phyloP scores from a whole-genome alignment of 2,113 vertebrate species.

The Conger conger region DNA sequence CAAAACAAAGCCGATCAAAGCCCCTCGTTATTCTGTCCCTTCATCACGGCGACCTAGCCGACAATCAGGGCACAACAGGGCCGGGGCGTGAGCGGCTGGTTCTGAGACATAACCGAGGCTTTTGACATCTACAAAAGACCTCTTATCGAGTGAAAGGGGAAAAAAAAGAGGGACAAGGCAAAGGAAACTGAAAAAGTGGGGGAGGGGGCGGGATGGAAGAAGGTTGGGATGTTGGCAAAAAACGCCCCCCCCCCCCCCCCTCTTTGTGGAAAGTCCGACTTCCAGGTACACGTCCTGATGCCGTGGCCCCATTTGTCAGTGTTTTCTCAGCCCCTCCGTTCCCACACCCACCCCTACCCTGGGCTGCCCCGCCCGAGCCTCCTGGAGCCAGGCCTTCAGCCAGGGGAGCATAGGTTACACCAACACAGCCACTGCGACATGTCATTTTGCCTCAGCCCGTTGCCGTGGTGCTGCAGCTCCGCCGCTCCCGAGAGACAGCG shows the following conservation, averaged over 20 bases:
- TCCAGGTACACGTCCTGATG: slow-evolving; percentile 2
- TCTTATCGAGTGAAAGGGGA: slow-evolving; percentile 65
- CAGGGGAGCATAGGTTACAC: slow-evolving; percentile 72
- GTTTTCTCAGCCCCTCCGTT: neutral
- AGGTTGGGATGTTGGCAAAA: slow-evolving; percentile 20
- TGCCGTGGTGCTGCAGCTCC: slow-evolving; percentile 67
- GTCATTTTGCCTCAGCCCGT: slow-evolving; percentile 70
- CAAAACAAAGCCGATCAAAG: neutral
- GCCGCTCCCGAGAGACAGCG: slow-evolving; percentile 54
- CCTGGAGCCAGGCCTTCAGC: neutral
- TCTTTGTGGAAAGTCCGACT: neutral
- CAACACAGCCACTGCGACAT: slow-evolving; percentile 69
- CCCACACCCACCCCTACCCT: neutral
- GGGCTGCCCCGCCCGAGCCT: neutral
- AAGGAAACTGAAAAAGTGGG: slow-evolving; percentile 62
- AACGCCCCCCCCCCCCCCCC: neutral
- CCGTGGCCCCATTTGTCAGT: neutral
- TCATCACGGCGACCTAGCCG: neutral
- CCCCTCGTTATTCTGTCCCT: too few species aligned
- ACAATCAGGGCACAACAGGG: neutral
- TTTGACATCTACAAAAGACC: slow-evolving; percentile 53
- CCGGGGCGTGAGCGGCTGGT: slow-evolving; percentile 34
- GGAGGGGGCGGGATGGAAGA: slow-evolving; percentile 45
- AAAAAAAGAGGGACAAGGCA: slow-evolving; percentile 69
- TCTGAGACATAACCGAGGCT: slow-evolving; percentile 46